These are phyloP conservation scores for Sternotherus odoratus DNA, from an alignment of 2,797 vertebrate species.

Conservation along the genomic window DNA sequence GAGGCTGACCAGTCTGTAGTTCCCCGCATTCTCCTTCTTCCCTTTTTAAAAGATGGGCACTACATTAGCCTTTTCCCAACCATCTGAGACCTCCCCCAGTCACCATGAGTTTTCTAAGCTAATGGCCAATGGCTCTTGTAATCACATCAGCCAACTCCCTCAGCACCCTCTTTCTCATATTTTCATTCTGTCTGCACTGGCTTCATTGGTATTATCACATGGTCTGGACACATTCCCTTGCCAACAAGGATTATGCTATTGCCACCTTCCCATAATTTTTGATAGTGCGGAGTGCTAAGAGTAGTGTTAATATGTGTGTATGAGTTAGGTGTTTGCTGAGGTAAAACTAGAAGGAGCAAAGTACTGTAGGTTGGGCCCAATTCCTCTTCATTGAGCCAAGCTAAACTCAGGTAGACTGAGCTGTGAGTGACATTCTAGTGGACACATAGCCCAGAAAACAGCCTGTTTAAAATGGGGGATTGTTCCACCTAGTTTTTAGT, in stretches of 20 bases:
- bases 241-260: neutral
- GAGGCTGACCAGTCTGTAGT: no score
- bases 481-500: neutral
- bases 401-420: neutral
- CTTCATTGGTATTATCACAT: neutral
- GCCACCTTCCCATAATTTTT: neutral
- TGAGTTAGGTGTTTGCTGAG: neutral
- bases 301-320: neutral
- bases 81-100: no score
- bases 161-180: neutral
- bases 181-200: neutral
- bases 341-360: neutral
- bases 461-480: accelerated
- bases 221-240: neutral
- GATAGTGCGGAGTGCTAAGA: neutral
- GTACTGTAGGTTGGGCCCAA: neutral
- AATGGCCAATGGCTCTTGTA: no score
- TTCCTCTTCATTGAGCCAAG: accelerated
- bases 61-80: no score
- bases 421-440: accelerated
- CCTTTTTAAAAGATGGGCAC: no score
- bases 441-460: neutral
- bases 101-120: no score
- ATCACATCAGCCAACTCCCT: no score
- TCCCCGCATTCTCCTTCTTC: no score